A percentile compares a stretch with the other conserved stretches of the same genome.
These are phyloP conservation scores for Pangasius sanitwongsei DNA, from an alignment of 2,797 vertebrate species.

Conservation along the genomic window DNA sequence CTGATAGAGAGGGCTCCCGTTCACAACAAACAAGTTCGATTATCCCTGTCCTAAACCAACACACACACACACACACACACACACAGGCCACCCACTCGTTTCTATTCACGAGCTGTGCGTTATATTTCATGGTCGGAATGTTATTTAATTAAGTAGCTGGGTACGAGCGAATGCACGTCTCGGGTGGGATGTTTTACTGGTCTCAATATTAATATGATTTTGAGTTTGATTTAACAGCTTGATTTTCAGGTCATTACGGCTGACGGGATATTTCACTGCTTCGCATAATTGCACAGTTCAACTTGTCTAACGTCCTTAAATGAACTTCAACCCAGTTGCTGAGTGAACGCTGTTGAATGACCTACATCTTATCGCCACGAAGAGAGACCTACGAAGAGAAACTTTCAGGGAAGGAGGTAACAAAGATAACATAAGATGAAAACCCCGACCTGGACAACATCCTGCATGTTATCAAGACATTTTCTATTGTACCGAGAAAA, in stretches of 20 bases:
- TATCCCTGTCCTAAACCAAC: not conserved
- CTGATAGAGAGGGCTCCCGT: constrained; percentile 22
- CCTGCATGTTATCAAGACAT: no score
- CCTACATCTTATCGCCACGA: not conserved
- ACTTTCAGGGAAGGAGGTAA: not conserved
- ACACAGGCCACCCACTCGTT: not conserved
- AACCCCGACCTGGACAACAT: not conserved
- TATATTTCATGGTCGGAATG: not conserved
- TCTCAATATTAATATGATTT: not conserved
- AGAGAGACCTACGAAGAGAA: not conserved
- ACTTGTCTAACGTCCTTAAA: not conserved
- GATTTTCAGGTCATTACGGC: not conserved
- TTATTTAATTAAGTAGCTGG: not conserved
- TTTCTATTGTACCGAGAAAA: no score
- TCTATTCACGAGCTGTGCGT: not conserved
- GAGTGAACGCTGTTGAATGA: not conserved
- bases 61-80: constrained; percentile 21
- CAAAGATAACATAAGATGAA: no score
- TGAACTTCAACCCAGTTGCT: not conserved
- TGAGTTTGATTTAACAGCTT: not conserved
- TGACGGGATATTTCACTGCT: not conserved
- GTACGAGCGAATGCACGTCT: not conserved
- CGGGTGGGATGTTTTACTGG: not conserved
- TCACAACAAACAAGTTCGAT: constrained; percentile 28
- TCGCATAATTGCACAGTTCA: not conserved